phyloP scores from a whole-genome alignment of 2,113 vertebrate genomes.

The Tylochromis polylepis region DNA sequence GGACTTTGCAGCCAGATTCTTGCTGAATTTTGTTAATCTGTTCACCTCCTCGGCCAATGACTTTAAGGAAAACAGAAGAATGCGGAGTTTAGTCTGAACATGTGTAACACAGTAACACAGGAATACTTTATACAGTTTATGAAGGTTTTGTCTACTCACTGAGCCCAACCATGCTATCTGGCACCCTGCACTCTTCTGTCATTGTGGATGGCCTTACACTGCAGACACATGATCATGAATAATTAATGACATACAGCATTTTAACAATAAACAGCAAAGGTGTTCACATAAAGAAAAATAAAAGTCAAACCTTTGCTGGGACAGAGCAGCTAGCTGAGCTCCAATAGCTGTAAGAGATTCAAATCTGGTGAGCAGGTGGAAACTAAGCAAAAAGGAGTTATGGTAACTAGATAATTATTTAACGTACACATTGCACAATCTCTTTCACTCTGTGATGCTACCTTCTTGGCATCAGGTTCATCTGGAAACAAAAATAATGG shows the following conservation, averaged over 20 bases:
- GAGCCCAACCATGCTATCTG: slow-evolving; percentile 91
- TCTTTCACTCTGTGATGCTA: slow-evolving; percentile 87
- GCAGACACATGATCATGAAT: neutral
- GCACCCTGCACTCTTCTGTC: slow-evolving; percentile 87
- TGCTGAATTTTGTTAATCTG: slow-evolving; percentile 96
- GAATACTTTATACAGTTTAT: neutral
- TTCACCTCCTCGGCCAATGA: slow-evolving; percentile 91
- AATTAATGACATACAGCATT: neutral
- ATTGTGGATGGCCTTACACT: slow-evolving; percentile 74
- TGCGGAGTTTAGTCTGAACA: neutral
- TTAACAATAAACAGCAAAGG: neutral
- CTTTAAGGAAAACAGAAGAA: slow-evolving; percentile 53
- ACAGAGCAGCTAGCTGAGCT: slow-evolving; percentile 85
- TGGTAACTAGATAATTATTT: neutral
- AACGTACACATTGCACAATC: slow-evolving; percentile 75
- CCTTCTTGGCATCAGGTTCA: slow-evolving; percentile 89
- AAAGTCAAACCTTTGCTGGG: slow-evolving; percentile 74
- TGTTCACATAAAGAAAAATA: neutral
- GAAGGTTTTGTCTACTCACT: slow-evolving; percentile 77
- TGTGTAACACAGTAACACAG: neutral
- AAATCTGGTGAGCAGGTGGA: slow-evolving; percentile 24
- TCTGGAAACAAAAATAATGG: slow-evolving; percentile 68
- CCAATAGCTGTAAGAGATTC: slow-evolving; percentile 74
- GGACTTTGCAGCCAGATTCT: slow-evolving; percentile 93
- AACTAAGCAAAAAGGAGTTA: neutral